Evolutionary conservation across 1,140 invertebrate genomes (phyloP).

Genomic region (Cheumatopsyche charites): DNA sequence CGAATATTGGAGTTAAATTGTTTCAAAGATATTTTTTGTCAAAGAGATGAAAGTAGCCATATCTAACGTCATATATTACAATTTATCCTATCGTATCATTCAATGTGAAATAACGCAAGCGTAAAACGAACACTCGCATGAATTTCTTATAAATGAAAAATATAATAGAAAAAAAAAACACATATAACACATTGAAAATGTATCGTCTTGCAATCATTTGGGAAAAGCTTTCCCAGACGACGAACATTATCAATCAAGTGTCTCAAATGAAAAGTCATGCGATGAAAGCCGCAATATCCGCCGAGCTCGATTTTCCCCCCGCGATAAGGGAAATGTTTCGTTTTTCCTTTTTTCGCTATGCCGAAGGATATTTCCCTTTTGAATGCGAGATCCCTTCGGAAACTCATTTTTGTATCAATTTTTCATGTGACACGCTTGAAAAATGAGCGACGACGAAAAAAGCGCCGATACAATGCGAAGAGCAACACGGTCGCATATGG

Average conservation of each 20-base stretch:
- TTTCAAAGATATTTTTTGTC: too few species aligned
- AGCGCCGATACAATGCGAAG: neutral
- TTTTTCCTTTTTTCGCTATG: neutral
- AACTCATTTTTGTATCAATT: conserved; percentile 22
- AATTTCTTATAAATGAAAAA: too few species aligned
- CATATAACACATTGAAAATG: neutral
- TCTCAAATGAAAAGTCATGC: conserved; percentile 22
- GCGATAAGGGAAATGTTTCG: neutral
- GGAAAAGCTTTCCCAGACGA: neutral
- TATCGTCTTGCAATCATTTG: neutral
- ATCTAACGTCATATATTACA: too few species aligned
- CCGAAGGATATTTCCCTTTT: conserved; percentile 6
- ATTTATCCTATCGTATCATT: too few species aligned
- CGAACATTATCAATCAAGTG: conserved; percentile 25
- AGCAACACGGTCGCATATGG: neutral
- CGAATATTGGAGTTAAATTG: too few species aligned
- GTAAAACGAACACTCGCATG: too few species aligned
- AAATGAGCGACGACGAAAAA: conserved; percentile 8
- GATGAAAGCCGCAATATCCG: conserved; percentile 27
- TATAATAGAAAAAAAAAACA: too few species aligned
- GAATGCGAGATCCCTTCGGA: conserved; percentile 21
- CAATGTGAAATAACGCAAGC: too few species aligned
- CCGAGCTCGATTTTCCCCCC: conserved; percentile 8
- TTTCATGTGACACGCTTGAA: conserved; percentile 19
- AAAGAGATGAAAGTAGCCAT: too few species aligned